Evolutionary conservation across 2,113 vertebrate species (phyloP).

Genomic region (Porphyrio hochstetteri): DNA sequence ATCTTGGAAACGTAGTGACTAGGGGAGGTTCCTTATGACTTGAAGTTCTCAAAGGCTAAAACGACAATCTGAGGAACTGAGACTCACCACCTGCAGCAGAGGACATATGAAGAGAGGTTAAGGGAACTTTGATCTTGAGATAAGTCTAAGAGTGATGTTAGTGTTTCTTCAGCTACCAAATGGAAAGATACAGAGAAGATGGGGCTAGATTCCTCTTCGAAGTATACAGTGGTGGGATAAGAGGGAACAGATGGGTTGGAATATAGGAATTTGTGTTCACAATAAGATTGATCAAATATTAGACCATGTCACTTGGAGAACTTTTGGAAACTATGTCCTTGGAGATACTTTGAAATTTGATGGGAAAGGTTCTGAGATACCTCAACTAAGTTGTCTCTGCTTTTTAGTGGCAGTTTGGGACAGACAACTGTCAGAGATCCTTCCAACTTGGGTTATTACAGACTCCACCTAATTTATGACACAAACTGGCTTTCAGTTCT

Average conservation of each 20-base stretch:
- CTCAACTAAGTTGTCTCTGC: background rate
- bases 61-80: background rate
- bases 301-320: background rate
- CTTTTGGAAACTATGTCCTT: background rate
- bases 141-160: background rate
- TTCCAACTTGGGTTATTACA: background rate
- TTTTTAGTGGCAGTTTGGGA: background rate
- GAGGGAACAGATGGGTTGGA: accelerated
- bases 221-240: background rate
- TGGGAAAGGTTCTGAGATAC: background rate
- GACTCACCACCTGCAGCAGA: background rate
- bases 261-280: background rate
- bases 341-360: background rate
- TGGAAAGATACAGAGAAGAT: background rate
- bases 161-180: background rate
- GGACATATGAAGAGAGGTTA: background rate
- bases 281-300: background rate
- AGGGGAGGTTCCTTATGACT: background rate
- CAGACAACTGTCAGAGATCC: background rate
- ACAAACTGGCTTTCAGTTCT: background rate
- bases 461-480: background rate
- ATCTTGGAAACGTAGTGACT: background rate
- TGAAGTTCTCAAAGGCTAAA: background rate
- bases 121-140: background rate
- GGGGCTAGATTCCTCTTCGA: background rate